Evolutionary conservation across 2,888 invertebrate species (phyloP), one percentile per base, ranked within the genome.

Genomic region (Stenotaenia linearis): DNA sequence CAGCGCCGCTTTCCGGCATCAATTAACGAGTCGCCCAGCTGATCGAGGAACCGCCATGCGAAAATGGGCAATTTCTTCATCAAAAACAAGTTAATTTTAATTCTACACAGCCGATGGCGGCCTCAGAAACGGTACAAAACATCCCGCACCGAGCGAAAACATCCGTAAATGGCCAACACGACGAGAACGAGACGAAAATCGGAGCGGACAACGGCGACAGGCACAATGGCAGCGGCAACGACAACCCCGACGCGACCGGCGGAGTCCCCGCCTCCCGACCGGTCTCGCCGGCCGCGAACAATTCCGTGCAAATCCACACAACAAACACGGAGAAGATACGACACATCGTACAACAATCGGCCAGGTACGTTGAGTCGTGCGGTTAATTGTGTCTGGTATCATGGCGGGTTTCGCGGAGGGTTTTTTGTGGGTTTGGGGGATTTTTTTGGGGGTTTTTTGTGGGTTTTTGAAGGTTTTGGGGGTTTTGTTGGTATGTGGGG

Each of bases 281-380:
- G 69, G 69, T 9, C 1, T 69, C 69, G 69, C 69, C 69, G 15
- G 25, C 2, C 4, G 15, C 23, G 1, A 69, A 12, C 0, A 69
- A 12, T n/a, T 2, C 23, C 1, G 4, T n/a, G 10, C 25, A 25
- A 69, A 23, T 28, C 4, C 28, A 69, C 12, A 69, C 69, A 10
- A 69, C 69, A 10, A 69, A 81, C 76, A 82, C 79, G 75, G 80
- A 81, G 78, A 83, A 83, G 79, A 90, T 90, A 87, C 90, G 90
- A 83, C 89, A 90, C 85, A 89, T 90, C 85, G 89, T 91, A 83
- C 90, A 91, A 85, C 90, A 90, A 85, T 89, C 90, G 84, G 88
- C 90, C 84, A 90, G 90, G 91, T 90, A 88, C 81, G 84, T 21
- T 9, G 15, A 0, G 1, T 12, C 10, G 25, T 0, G 69, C 69